Conservation (phyloP, 2,888 invertebrate genomes). For the Aphidius colemani region DNA sequence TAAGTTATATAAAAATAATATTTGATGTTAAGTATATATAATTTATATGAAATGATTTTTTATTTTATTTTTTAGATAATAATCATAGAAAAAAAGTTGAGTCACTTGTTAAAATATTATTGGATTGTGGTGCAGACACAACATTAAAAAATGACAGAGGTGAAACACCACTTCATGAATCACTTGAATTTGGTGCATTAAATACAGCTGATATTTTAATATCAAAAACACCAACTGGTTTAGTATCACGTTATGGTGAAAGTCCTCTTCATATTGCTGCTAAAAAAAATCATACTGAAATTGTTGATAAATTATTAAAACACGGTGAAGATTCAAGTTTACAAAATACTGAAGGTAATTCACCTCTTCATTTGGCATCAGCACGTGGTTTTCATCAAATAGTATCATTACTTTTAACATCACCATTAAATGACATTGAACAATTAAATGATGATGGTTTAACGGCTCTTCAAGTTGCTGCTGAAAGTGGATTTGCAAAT, state of each 20-base stretch:
- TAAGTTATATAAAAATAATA: conserved; percentile 21
- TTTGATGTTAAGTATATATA: background rate
- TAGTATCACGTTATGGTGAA: conserved; percentile 53
- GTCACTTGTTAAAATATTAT: conserved; percentile 46
- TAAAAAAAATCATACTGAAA: conserved; percentile 48
- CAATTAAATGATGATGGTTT: conserved; percentile 52
- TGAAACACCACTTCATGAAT: conserved; percentile 55
- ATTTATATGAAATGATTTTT: background rate
- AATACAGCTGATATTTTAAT: conserved; percentile 45
- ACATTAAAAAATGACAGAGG: conserved; percentile 55
- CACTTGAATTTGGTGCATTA: conserved; percentile 47
- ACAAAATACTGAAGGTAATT: conserved; percentile 54
- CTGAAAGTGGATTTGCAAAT: conserved; percentile 55
- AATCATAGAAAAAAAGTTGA: conserved; percentile 43
- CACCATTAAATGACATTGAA: conserved; percentile 51
- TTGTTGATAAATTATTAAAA: conserved; percentile 46
- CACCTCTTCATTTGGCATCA: conserved; percentile 57
- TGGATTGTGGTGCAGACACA: conserved; percentile 54
- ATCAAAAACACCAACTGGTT: conserved; percentile 41
- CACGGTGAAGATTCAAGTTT: conserved; percentile 50
- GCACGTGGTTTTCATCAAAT: conserved; percentile 56
- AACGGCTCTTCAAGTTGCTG: conserved; percentile 56
- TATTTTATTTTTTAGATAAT: conserved; percentile 36
- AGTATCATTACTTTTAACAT: conserved; percentile 51
- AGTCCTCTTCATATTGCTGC: conserved; percentile 56